Base-by-base conservation (phyloP, 2,888 invertebrate genomes). In the Eristalis intricaria region DNA sequence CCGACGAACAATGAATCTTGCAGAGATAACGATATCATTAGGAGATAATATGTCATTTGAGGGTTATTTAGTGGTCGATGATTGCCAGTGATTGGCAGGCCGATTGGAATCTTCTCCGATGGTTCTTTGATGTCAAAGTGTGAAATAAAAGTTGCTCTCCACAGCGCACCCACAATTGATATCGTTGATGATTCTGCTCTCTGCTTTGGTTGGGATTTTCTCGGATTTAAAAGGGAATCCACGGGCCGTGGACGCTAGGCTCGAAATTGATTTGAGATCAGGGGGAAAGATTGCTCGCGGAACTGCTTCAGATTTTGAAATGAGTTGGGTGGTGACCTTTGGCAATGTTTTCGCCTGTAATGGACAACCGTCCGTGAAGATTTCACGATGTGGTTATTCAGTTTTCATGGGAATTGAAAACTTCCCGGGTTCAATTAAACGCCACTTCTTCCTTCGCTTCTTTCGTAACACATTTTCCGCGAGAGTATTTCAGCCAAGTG, bases 41-140 rank as follows among this genome's bases (percentile, higher is more conserved):
- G 84, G 75, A 79, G 74, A 75, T 84, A 79, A 79, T 79, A 79
- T 75, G 79, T 58, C 79, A 84, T 79, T 79, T 79, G 65, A 65
- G 79, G 84, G 65, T 69, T 84, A 73, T 75, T 84, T 84, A 79
- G 84, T 75, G 84, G 80, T 60, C 76, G 70, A 71, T 73, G 71
- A 81, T 75, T 69, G 68, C 58, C 76, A 63, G 61, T 68, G 80
- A 80, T 74, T 68, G 50, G 66, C 38, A 19, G 50, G 66, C 15
- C 50, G 80, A 80, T 80, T 73, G 50, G 50, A 35, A 29, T 32
- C 19, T 60, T 10, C 7, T 11, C 7, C n/a, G 60, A 60, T 23
- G 60, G 23, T 13, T 60, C 26, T 26, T 60, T 60, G 60, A 60
- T 60, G 26, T 60, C 60, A 13, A 15, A 60, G 38, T 35, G 64